Evolutionary conservation across 1,140 invertebrate genomes (phyloP), one percentile per base, ranked within the genome.

Genomic region (Drosophila biarmipes): DNA sequence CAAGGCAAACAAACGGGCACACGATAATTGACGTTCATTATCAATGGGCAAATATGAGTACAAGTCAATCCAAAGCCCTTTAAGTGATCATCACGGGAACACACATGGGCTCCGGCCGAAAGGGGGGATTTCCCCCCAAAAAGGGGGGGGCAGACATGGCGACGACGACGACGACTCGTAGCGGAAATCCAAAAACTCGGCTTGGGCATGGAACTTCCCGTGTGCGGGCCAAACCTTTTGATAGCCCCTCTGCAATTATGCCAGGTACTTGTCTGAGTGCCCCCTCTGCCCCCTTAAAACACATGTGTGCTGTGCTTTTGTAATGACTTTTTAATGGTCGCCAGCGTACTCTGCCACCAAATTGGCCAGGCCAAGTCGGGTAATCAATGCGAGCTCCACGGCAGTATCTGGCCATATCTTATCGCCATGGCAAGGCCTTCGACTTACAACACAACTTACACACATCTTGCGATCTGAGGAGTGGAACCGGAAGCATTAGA

Each of bases 21-120:
- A 78, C 75, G 82, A 82, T 86, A 86, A 86, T 86, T 86, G 84
- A 51, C 73, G 64, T 78, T 82, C 82, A 86, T 86, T 87, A 86
- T 86, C 82, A 87, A 78, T 87, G 74, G 82, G 69, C 84, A 86
- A 86, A 86, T 87, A 76, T 15, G 45, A 69, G 31, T 76, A 87
- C 81, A 71, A 80, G 82, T 86, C 81, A 82, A 86, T 87, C 54
- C 42, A 61, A 67, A 71, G 51, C 81, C 81, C 81, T 86, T 87
- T 67, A 75, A 75, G 68, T 77, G 81, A 77, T 86, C 77, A 73
- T 27, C 52, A 31, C n/a, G 40, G 24, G 14, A 3, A 8, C 14
- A 7, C 8, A 14, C 8, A 14, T 19, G 17, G 15, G 58, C 6
- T 19, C 2, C 2, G 5, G 29, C 29, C 29, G 7, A 10, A 17